These are phyloP conservation scores for Pelvicachromis taeniatus DNA, from an alignment of 2,113 vertebrate genomes.

Conservation along the genomic window DNA sequence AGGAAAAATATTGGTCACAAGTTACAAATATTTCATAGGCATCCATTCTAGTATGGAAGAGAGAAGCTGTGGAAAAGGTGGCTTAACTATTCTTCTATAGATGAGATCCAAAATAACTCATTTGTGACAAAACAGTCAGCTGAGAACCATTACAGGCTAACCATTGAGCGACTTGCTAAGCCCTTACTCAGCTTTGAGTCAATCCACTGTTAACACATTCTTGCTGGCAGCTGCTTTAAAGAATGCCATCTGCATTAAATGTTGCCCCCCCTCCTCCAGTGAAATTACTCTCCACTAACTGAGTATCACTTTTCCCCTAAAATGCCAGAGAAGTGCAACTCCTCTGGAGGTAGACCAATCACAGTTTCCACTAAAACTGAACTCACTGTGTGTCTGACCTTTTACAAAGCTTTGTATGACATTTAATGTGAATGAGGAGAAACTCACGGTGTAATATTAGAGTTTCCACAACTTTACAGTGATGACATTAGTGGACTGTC, in stretches of 20 bases:
- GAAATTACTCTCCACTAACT: background rate
- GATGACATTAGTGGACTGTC: conserved; percentile 6
- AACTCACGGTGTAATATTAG: background rate
- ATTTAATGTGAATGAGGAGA: conserved; percentile 2
- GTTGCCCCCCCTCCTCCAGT: background rate
- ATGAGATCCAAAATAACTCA: background rate
- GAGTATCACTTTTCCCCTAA: background rate
- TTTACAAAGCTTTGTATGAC: conserved; percentile 7
- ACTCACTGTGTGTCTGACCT: background rate
- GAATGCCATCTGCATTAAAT: background rate
- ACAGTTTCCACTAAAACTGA: background rate
- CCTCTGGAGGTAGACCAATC: background rate
- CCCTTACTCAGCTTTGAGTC: background rate
- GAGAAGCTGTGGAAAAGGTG: background rate
- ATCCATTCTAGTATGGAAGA: background rate
- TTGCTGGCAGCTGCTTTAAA: background rate
- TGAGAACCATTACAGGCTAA: background rate
- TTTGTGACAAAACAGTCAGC: background rate
- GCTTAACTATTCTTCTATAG: background rate
- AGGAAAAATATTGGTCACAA: background rate
- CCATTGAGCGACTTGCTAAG: background rate
- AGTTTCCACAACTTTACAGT: background rate
- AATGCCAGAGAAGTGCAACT: background rate
- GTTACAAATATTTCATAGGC: background rate
- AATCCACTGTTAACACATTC: background rate